Conservation (phyloP, 2,797 vertebrate species). For the Myoxocephalus aenaeus region DNA sequence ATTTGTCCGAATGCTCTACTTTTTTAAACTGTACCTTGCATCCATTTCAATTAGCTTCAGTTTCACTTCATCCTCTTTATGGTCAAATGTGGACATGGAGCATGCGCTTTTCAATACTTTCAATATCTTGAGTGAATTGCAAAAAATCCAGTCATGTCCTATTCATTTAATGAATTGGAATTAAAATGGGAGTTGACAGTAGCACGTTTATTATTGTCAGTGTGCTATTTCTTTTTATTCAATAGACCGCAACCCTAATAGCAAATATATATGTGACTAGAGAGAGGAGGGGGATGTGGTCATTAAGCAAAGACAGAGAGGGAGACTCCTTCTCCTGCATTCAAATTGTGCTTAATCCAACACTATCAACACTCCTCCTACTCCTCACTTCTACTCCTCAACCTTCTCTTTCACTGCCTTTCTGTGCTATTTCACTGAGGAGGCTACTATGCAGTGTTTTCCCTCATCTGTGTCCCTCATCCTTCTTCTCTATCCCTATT, state of each 20-base stretch:
- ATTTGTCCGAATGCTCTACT: constrained; percentile 13
- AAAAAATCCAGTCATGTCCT: constrained; percentile 46
- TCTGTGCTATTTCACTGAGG: constrained; percentile 50
- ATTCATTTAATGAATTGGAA: constrained; percentile 53
- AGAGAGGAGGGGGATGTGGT: constrained; percentile 49
- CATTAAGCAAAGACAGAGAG: constrained; percentile 69
- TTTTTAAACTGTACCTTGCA: constrained; percentile 7
- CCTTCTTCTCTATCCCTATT: constrained; percentile 56
- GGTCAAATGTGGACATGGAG: constrained; percentile 17
- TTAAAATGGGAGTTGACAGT: constrained; percentile 47
- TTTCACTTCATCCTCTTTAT: constrained; percentile 36
- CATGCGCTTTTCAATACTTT: constrained; percentile 49
- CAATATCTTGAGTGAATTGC: constrained; percentile 25
- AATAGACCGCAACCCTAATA: constrained; percentile 19
- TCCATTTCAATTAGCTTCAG: constrained; percentile 29
- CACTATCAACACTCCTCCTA: constrained; percentile 59
- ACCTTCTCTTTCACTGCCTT: constrained; percentile 38
- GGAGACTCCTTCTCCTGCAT: constrained; percentile 67
- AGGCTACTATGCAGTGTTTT: constrained; percentile 51
- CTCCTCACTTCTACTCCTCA: constrained; percentile 49
- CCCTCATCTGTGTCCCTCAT: constrained; percentile 68
- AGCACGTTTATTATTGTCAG: constrained; percentile 46
- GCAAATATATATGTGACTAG: constrained; percentile 48
- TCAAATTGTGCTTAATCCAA: constrained; percentile 72
- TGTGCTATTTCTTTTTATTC: constrained; percentile 22